phyloP scores from a whole-genome alignment of 2,113 vertebrate species.

The Cryptoleucopteryx plumbea region DNA sequence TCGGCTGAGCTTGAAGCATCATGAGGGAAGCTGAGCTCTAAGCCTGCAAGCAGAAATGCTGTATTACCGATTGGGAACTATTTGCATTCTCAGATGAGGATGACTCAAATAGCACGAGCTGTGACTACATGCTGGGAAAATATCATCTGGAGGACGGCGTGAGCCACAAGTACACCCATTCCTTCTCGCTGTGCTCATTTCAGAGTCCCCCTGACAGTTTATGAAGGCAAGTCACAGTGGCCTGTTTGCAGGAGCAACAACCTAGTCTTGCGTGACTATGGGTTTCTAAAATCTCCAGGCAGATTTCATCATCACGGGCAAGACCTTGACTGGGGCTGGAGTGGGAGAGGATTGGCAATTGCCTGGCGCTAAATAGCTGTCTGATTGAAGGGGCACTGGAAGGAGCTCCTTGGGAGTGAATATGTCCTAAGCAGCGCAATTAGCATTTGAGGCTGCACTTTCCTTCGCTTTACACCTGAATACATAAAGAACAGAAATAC shows the following conservation, averaged over 20 bases:
- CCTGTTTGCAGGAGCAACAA: not conserved
- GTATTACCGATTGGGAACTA: not conserved
- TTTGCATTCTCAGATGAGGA: constrained; percentile 44
- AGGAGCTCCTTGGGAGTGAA: not conserved
- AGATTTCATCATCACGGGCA: not conserved
- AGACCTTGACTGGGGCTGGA: not conserved
- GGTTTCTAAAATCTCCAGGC: not conserved
- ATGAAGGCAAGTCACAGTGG: not conserved
- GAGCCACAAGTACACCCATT: constrained; percentile 32
- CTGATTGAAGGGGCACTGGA: not conserved
- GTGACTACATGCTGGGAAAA: constrained; percentile 37
- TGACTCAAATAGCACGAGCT: constrained; percentile 56
- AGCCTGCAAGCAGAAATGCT: not conserved
- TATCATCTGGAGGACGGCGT: constrained; percentile 36
- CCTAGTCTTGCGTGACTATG: not conserved
- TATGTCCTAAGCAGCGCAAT: not conserved
- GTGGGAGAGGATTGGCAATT: not conserved
- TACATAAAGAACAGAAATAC: not conserved
- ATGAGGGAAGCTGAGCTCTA: not conserved
- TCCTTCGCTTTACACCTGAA: not conserved
- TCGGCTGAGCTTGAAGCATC: not conserved
- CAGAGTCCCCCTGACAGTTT: not conserved
- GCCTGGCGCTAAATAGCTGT: not conserved
- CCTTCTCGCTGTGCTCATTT: not conserved
- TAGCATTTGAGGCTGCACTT: not conserved